Conservation (phyloP, 2,888 invertebrate species). For the Erebia epiphron region DNA sequence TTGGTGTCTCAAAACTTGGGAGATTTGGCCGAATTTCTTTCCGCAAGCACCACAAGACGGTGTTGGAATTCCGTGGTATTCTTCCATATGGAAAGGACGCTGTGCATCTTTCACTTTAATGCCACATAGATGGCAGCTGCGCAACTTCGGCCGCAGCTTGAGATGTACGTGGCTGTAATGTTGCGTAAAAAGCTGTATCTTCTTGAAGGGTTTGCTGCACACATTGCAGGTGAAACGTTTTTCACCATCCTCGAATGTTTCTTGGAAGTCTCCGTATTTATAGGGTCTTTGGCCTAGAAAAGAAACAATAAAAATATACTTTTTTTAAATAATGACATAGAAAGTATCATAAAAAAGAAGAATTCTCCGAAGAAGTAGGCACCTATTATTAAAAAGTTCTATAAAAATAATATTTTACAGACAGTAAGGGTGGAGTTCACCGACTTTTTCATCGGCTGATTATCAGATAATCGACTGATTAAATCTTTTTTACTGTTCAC, state of each 20-base stretch:
- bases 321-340: too few species aligned
- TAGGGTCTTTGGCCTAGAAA: too few species aligned
- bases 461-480: too few species aligned
- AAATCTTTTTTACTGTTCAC: too few species aligned
- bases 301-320: too few species aligned
- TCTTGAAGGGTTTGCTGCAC: slow-evolving; percentile 49
- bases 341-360: too few species aligned
- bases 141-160: slow-evolving; percentile 48
- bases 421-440: too few species aligned
- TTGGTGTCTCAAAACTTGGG: slow-evolving; percentile 57
- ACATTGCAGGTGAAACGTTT: slow-evolving; percentile 46
- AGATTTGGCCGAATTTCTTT: slow-evolving; percentile 55
- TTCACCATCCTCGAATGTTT: slow-evolving; percentile 34
- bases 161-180: slow-evolving; percentile 57
- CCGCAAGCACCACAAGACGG: slow-evolving; percentile 56
- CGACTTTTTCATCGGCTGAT: too few species aligned
- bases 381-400: too few species aligned
- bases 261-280: slow-evolving; percentile 15
- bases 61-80: slow-evolving; percentile 49
- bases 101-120: slow-evolving; percentile 47
- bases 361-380: too few species aligned
- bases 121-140: slow-evolving; percentile 57
- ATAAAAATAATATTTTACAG: too few species aligned
- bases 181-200: slow-evolving; percentile 51
- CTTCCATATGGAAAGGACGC: slow-evolving; percentile 52